A percentile compares a stretch with the other conserved stretches of the same genome.
phyloP scores from a whole-genome alignment of 1,140 invertebrate species.

The Neotoxoptera formosana region DNA sequence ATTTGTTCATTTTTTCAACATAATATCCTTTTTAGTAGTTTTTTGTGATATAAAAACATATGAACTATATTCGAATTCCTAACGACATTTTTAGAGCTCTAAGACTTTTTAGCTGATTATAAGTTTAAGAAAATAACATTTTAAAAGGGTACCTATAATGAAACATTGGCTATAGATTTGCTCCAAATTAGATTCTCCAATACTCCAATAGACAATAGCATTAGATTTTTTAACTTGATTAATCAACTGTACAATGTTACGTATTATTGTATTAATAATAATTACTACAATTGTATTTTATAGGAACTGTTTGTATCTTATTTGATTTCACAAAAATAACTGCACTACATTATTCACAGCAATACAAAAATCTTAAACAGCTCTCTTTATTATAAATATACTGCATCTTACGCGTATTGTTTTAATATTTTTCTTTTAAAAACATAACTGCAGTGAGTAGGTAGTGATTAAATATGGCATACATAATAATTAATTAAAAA shows the following conservation, averaged over 20 bases:
- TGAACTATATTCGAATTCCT: background rate
- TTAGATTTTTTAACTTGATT: too few relatives aligned
- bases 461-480: too few relatives aligned
- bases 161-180: too few relatives aligned
- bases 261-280: background rate
- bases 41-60: background rate
- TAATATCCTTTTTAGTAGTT: background rate
- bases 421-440: too few relatives aligned
- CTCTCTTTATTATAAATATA: background rate
- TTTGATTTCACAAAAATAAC: background rate
- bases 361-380: background rate
- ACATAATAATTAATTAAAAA: too few relatives aligned
- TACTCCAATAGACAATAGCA: too few relatives aligned
- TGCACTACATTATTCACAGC: background rate
- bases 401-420: background rate
- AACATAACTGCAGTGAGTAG: too few relatives aligned
- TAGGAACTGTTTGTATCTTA: too few relatives aligned
- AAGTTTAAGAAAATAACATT: background rate
- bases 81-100: background rate
- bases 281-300: background rate
- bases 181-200: too few relatives aligned
- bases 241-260: too few relatives aligned
- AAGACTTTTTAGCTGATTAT: background rate
- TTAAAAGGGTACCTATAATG: background rate
- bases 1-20: background rate